Percentiles rank a stretch among this genome's conserved stretches.
phyloP scores from a whole-genome alignment of 2,797 vertebrate genomes.

The Lithobates sylvaticus region DNA sequence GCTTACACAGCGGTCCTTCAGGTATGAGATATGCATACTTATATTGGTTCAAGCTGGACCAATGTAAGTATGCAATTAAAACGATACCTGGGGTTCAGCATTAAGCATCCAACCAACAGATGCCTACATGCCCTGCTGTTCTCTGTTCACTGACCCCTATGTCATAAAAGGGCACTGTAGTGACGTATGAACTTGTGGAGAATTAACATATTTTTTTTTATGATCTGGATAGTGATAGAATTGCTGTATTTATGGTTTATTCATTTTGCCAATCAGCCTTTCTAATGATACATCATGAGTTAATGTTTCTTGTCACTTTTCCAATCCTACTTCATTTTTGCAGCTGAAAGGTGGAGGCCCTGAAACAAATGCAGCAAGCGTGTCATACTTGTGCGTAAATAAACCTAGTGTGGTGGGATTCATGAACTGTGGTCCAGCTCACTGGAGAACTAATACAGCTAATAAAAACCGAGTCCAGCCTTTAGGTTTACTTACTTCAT shows the following conservation, averaged over 20 bases:
- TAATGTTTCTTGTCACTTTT: conserved; percentile 22
- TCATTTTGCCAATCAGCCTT: neutral
- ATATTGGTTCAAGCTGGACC: too few species aligned
- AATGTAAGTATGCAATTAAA: too few species aligned
- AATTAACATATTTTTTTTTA: too few species aligned
- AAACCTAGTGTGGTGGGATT: conserved; percentile 10
- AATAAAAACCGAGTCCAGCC: neutral
- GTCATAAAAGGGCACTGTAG: neutral
- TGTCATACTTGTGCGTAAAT: conserved; percentile 26
- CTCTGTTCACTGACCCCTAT: neutral
- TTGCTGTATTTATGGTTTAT: neutral
- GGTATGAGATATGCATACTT: too few species aligned
- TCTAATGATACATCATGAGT: neutral
- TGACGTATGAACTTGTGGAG: neutral
- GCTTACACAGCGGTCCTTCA: too few species aligned
- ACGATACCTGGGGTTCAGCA: too few species aligned
- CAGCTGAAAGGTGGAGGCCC: conserved; percentile 49
- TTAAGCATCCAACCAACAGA: too few species aligned
- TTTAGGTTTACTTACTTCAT: neutral
- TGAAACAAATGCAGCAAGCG: conserved; percentile 13
- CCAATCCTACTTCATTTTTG: conserved; percentile 30
- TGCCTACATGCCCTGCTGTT: neutral
- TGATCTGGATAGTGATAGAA: neutral
- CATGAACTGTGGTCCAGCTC: conserved; percentile 13
- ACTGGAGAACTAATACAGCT: neutral